These are phyloP conservation scores for Metellina segmentata DNA, from an alignment of 2,888 invertebrate genomes.

Conservation along the genomic window DNA sequence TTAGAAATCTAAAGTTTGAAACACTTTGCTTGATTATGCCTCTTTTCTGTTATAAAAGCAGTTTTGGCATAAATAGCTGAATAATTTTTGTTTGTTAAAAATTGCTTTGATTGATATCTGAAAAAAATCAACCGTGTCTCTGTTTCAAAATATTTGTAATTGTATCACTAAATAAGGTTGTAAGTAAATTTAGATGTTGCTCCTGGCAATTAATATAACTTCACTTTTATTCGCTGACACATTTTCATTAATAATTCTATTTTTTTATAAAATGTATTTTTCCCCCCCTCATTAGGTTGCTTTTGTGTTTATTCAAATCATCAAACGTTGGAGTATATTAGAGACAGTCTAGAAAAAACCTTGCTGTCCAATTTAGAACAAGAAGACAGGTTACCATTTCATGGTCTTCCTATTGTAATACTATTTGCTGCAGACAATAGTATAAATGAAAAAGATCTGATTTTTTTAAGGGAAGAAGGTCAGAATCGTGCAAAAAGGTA, in stretches of 20 bases:
- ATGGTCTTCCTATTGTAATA: constrained; percentile 92
- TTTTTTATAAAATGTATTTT: not conserved
- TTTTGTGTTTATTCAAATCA: constrained; percentile 89
- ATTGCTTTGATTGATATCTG: too few species aligned
- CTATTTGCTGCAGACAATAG: constrained; percentile 92
- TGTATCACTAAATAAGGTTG: too few species aligned
- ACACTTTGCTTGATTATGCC: too few species aligned
- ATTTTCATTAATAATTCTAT: not conserved
- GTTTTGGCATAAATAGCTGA: too few species aligned
- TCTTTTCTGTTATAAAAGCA: too few species aligned
- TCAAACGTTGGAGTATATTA: constrained; percentile 94
- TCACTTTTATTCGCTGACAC: too few species aligned
- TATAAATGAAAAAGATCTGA: constrained; percentile 91
- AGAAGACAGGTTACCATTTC: constrained; percentile 92
- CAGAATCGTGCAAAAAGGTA: constrained; percentile 93
- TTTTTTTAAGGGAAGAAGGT: constrained; percentile 92
- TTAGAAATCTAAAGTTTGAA: too few species aligned
- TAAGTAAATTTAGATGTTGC: too few species aligned
- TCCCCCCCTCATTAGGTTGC: constrained; percentile 81
- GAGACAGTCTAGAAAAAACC: constrained; percentile 94
- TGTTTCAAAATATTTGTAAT: too few species aligned
- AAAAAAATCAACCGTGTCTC: too few species aligned
- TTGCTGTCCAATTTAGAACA: constrained; percentile 93
- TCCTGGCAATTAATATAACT: too few species aligned
- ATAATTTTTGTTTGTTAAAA: too few species aligned